A percentile compares a stretch with the other conserved stretches of the same genome.
These are phyloP conservation scores for Pocillopora grandis DNA, from an alignment of 92 coral and sea anemone genomes.

Conservation along the genomic window DNA sequence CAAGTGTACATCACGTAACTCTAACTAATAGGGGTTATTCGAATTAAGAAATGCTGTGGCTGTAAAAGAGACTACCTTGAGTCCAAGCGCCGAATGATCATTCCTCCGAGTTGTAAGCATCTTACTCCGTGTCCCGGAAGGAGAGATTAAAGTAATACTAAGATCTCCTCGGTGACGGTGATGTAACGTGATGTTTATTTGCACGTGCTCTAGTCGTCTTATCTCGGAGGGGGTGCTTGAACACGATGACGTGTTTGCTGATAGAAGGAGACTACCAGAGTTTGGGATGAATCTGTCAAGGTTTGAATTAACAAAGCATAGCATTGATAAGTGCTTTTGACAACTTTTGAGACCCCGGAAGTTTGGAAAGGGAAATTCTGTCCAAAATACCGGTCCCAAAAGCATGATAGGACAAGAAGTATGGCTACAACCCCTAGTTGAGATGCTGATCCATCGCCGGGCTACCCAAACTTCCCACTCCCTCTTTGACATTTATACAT, in stretches of 20 bases:
- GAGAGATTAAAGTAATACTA: constrained; percentile 76
- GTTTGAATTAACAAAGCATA: background rate
- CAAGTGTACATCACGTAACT: background rate
- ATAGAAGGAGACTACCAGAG: constrained; percentile 80
- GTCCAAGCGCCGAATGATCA: constrained; percentile 78
- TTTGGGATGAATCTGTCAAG: constrained; percentile 64
- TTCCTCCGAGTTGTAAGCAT: constrained; percentile 82
- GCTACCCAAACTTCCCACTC: no score
- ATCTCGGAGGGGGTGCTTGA: constrained; percentile 60
- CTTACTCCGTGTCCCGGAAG: constrained; percentile 87
- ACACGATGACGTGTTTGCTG: constrained; percentile 80
- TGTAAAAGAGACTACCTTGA: constrained; percentile 52
- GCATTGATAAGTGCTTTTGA: no score
- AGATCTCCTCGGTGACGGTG: constrained; percentile 86
- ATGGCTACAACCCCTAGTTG: no score
- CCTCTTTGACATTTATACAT: no score
- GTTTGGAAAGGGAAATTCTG: no score
- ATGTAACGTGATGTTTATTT: constrained; percentile 65
- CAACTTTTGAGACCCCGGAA: no score
- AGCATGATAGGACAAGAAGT: no score
- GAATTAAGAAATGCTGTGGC: background rate
- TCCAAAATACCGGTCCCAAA: no score
- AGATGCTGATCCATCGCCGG: no score
- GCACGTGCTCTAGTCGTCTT: constrained; percentile 82
- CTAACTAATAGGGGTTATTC: background rate